These are phyloP conservation scores for Dolichallabes microphthalmus DNA, from an alignment of 2,113 vertebrate genomes.

Conservation along the genomic window DNA sequence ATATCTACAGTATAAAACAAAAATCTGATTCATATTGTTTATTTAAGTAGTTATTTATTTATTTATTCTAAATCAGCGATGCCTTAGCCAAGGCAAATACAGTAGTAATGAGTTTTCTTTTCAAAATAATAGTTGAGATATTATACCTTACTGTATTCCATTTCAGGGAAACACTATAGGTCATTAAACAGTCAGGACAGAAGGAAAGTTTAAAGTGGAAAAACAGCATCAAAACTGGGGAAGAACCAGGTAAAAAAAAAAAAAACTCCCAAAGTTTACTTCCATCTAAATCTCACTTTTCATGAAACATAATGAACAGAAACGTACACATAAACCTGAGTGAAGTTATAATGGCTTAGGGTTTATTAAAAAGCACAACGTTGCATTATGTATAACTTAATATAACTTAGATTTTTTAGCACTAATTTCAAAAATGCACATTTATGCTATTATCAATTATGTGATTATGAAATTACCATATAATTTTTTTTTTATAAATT, in stretches of 20 bases:
- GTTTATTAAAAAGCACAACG: not conserved
- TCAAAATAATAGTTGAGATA: conserved; percentile 25
- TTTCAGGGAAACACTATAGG: not conserved
- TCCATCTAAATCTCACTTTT: not conserved
- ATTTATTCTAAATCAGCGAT: conserved; percentile 16
- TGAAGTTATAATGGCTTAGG: not conserved
- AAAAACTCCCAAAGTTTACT: not conserved
- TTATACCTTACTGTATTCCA: conserved; percentile 30
- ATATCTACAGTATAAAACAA: too few relatives aligned
- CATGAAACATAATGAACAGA: not conserved
- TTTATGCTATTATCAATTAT: not conserved
- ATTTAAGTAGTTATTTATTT: not conserved
- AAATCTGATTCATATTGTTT: not conserved
- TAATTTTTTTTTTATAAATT: not conserved
- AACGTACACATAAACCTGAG: not conserved
- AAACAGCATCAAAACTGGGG: not conserved
- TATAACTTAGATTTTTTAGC: not conserved
- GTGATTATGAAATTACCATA: not conserved
- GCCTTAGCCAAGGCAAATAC: conserved; percentile 33
- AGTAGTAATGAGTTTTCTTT: conserved; percentile 29
- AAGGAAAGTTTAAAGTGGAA: conserved; percentile 2
- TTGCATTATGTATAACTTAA: not conserved
- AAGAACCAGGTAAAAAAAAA: too few relatives aligned
- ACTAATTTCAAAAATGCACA: not conserved
- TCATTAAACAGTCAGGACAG: not conserved